Conservation (phyloP, 1,140 invertebrate genomes). For the Tetramorium simillimum region DNA sequence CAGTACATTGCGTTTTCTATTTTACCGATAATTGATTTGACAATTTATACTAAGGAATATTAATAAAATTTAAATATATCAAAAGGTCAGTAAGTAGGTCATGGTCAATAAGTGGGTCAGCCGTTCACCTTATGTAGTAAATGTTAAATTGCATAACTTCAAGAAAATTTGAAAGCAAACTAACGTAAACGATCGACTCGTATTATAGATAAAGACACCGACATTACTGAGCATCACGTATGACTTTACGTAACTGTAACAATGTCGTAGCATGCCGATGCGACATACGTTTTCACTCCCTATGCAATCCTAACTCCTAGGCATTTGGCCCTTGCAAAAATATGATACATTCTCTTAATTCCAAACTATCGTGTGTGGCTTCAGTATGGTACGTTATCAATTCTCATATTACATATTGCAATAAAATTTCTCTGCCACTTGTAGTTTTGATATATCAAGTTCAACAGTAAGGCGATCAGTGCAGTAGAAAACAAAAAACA, state of each 20-base stretch:
- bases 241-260: not conserved
- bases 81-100: too few relatives aligned
- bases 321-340: conserved; percentile 57
- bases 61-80: too few relatives aligned
- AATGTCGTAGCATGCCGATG: conserved; percentile 15
- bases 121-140: too few relatives aligned
- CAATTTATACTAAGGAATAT: too few relatives aligned
- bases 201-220: not conserved
- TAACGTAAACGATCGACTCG: not conserved
- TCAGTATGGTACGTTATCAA: not conserved
- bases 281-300: conserved; percentile 24
- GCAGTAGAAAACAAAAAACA: not conserved
- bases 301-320: conserved; percentile 28
- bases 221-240: not conserved
- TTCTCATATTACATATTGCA: not conserved
- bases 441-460: not conserved
- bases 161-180: not conserved
- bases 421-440: not conserved
- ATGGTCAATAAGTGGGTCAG: too few relatives aligned
- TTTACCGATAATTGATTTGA: too few relatives aligned
- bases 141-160: not conserved
- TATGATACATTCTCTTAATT: conserved; percentile 1
- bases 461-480: not conserved
- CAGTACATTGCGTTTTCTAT: too few relatives aligned
- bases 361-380: not conserved